These are phyloP conservation scores for Folsomia manolachei DNA, from an alignment of 2,888 invertebrate genomes.

Conservation along the genomic window DNA sequence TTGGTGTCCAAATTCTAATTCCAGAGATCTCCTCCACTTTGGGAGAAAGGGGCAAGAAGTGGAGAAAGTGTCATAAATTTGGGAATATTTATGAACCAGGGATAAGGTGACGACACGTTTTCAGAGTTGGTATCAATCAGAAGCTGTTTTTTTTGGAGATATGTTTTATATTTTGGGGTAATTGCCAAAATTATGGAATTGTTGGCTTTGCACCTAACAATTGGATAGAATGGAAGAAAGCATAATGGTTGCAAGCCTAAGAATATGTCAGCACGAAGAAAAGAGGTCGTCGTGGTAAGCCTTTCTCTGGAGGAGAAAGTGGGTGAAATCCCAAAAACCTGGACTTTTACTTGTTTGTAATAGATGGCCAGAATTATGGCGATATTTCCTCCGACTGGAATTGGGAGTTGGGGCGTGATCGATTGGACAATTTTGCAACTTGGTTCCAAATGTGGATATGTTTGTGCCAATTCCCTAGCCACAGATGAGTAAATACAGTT, in stretches of 20 bases:
- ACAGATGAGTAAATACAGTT: no score
- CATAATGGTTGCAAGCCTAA: background rate
- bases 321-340: background rate
- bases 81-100: no score
- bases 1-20: slow-evolving; percentile 4
- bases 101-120: no score
- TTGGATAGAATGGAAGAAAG: background rate
- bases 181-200: background rate
- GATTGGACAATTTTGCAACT: background rate
- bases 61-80: background rate
- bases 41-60: background rate
- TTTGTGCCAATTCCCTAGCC: no score
- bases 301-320: background rate
- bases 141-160: background rate
- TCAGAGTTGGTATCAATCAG: no score
- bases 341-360: background rate
- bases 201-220: no score
- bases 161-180: background rate
- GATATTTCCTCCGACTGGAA: background rate
- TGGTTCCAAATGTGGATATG: no score
- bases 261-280: background rate
- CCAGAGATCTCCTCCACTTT: background rate
- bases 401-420: background rate
- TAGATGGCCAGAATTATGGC: background rate
- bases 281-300: background rate